A percentile compares a stretch with the other conserved stretches of the same genome.
Evolutionary conservation across 2,888 invertebrate species (phyloP).

Genomic region (Didymodactylos carnosus): DNA sequence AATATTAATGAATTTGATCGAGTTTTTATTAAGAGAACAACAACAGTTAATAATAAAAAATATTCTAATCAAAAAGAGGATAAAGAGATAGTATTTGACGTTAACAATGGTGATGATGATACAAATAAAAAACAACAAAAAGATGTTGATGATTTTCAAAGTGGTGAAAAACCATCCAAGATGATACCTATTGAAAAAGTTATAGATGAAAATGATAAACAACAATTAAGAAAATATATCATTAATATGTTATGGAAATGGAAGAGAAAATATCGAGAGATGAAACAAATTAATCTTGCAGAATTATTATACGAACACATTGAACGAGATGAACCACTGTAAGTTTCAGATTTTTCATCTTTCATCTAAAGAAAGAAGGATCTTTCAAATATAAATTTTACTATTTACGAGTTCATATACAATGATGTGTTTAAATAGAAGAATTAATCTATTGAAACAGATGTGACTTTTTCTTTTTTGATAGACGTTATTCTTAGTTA

Average conservation of each 20-base stretch:
- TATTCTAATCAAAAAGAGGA: neutral
- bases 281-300: neutral
- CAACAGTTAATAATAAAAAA: neutral
- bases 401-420: neutral
- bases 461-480: neutral
- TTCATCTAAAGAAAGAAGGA: neutral
- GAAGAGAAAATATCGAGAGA: neutral
- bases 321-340: neutral
- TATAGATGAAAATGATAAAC: neutral
- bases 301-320: neutral
- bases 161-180: neutral
- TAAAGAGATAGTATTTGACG: too few species aligned
- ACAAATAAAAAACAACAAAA: neutral
- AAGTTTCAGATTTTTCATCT: neutral
- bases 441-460: neutral
- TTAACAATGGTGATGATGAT: neutral
- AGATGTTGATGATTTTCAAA: neutral
- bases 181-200: neutral
- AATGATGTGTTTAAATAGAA: neutral
- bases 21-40: too few species aligned
- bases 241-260: neutral
- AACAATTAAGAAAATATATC: neutral
- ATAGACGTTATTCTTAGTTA: too few species aligned
- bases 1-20: neutral
- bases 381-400: neutral